Conservation (phyloP, 2,113 vertebrate species). For the Ranitomeya imitator region DNA sequence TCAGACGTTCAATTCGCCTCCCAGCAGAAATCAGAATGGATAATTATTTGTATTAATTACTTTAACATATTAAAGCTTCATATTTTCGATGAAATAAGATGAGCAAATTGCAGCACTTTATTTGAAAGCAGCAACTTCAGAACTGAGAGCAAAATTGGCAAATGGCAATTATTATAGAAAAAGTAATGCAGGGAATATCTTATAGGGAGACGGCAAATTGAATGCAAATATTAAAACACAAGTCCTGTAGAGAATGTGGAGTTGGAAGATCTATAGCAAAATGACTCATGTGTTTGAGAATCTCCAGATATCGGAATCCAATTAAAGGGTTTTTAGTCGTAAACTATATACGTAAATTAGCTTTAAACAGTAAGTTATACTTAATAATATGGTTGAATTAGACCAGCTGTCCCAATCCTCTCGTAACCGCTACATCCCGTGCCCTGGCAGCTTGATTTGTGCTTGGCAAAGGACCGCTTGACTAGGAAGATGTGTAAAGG, state of each 20-base stretch:
- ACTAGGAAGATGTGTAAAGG: no score
- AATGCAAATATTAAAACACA: slow-evolving; percentile 17
- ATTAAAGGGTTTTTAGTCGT: no score
- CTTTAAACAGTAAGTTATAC: no score
- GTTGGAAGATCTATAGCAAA: not conserved
- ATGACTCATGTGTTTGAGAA: not conserved
- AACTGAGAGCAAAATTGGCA: not conserved
- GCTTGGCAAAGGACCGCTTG: no score
- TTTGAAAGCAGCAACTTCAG: slow-evolving; percentile 7
- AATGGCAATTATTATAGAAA: not conserved
- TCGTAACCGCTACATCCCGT: no score
- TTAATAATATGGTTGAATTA: no score
- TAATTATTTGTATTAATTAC: slow-evolving; percentile 39
- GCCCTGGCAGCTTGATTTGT: no score
- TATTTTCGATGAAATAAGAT: not conserved
- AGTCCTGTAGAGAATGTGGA: not conserved
- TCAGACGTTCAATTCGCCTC: slow-evolving; percentile 1
- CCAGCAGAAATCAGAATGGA: not conserved
- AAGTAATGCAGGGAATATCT: not conserved
- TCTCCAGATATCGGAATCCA: no score
- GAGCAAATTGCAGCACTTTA: slow-evolving; percentile 29
- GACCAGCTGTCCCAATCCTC: no score
- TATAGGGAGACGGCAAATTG: not conserved
- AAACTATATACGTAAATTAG: no score
- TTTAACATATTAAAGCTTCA: slow-evolving; percentile 23